phyloP scores from a whole-genome alignment of 2,888 invertebrate genomes.

The Agonopterix subpropinquella region DNA sequence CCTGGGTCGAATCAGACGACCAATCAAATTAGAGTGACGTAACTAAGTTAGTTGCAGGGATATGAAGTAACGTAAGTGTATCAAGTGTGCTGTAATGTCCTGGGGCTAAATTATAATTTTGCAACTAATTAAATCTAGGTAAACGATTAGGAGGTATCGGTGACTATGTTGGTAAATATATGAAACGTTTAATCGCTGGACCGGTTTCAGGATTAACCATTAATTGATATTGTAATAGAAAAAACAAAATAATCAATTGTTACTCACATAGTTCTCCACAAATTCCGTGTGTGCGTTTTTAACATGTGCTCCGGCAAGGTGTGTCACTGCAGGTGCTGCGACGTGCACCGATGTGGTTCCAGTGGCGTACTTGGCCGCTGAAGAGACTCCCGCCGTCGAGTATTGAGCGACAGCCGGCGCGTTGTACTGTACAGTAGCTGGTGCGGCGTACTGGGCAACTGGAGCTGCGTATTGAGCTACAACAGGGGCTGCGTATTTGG shows the following conservation, averaged over 20 bases:
- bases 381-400: constrained; percentile 3
- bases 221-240: not conserved
- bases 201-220: too few species aligned
- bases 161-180: not conserved
- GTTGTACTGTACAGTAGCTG: constrained; percentile 12
- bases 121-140: not conserved
- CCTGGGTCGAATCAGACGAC: constrained; percentile 25
- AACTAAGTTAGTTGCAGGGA: constrained; percentile 28
- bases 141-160: not conserved
- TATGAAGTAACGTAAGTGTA: constrained; percentile 31
- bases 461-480: constrained; percentile 14
- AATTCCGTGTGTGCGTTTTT: constrained; percentile 78
- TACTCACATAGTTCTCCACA: constrained; percentile 78
- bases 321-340: constrained; percentile 22
- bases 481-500: constrained; percentile 14
- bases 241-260: constrained; percentile 2
- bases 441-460: constrained; percentile 10
- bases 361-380: constrained; percentile 12
- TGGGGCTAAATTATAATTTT: constrained; percentile 16
- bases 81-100: constrained; percentile 20
- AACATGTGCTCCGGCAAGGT: constrained; percentile 26
- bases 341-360: constrained; percentile 13
- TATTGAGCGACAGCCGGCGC: constrained; percentile 6
- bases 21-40: constrained; percentile 31
- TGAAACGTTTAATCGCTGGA: too few species aligned